Conservation (phyloP, 2,113 vertebrate species). For the Menidia beryllina region DNA sequence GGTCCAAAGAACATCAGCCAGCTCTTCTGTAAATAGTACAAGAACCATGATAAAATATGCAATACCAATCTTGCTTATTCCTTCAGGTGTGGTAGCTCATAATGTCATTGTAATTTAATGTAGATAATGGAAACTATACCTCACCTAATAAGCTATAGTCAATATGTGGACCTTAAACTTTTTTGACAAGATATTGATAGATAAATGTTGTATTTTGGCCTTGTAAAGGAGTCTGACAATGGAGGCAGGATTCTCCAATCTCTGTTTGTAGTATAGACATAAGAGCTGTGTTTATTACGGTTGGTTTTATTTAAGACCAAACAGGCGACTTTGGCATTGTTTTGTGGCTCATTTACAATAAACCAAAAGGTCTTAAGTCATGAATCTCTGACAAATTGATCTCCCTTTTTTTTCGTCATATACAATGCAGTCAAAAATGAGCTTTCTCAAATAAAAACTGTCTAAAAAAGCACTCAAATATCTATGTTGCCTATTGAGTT, state of each 20-base stretch:
- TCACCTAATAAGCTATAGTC: not conserved
- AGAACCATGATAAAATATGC: conserved; percentile 32
- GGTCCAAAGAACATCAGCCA: conserved; percentile 65
- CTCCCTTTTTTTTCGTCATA: not conserved
- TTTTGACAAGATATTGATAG: not conserved
- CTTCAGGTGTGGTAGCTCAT: not conserved
- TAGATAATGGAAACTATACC: not conserved
- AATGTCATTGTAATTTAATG: not conserved
- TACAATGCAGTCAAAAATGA: not conserved
- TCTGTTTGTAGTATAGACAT: conserved; percentile 62
- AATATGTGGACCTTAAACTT: not conserved
- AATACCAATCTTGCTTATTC: not conserved
- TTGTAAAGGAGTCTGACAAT: too few relatives aligned
- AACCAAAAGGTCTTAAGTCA: conserved; percentile 29
- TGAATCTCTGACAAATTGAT: not conserved
- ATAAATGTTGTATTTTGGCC: not conserved
- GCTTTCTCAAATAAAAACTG: too few relatives aligned
- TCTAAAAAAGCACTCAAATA: too few relatives aligned
- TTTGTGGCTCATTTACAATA: conserved; percentile 33
- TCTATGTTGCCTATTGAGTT: too few relatives aligned
- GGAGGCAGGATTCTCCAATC: conserved; percentile 14
- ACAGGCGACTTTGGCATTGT: conserved; percentile 46
- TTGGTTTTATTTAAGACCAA: conserved; percentile 57
- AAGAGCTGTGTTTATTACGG: conserved; percentile 48
- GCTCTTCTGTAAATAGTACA: conserved; percentile 71